These are phyloP conservation scores for Gadopsis marmoratus DNA, from an alignment of 2,797 vertebrate genomes.

Conservation along the genomic window DNA sequence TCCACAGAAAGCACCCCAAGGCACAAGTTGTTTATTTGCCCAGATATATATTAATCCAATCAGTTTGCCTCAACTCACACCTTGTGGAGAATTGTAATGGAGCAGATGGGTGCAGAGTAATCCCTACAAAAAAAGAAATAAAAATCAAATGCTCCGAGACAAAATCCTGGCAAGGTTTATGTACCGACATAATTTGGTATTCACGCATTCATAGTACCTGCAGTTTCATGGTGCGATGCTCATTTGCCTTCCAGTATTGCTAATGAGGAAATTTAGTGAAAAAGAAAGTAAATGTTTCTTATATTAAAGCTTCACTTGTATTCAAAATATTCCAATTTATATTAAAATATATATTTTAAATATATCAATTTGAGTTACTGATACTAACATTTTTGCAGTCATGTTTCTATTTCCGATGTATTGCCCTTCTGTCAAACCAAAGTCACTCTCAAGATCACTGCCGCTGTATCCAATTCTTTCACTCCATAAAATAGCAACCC, in stretches of 20 bases:
- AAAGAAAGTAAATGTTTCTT: conserved; percentile 18
- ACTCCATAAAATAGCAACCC: conserved; percentile 73
- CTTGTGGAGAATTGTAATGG: conserved; percentile 78
- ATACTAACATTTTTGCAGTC: conserved; percentile 21
- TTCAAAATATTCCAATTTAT: background rate
- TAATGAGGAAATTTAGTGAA: conserved; percentile 39
- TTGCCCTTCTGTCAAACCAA: conserved; percentile 55
- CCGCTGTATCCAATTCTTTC: conserved; percentile 70
- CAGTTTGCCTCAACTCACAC: conserved; percentile 77
- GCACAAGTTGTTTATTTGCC: conserved; percentile 84
- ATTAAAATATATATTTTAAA: background rate
- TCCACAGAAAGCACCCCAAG: conserved; percentile 75
- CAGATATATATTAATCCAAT: conserved; percentile 84
- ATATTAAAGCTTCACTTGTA: conserved; percentile 9
- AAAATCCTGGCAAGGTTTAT: conserved; percentile 61
- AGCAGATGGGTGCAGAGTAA: conserved; percentile 69
- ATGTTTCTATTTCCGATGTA: conserved; percentile 48
- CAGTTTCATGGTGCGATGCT: conserved; percentile 34
- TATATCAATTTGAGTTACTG: background rate
- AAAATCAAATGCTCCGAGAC: conserved; percentile 54
- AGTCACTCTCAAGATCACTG: conserved; percentile 68
- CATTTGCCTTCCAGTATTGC: conserved; percentile 47
- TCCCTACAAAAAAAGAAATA: conserved; percentile 26
- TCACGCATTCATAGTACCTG: conserved; percentile 57
- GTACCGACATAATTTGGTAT: conserved; percentile 57